Evolutionary conservation across 2,113 vertebrate genomes (phyloP).

Genomic region (Chamaea fasciata): DNA sequence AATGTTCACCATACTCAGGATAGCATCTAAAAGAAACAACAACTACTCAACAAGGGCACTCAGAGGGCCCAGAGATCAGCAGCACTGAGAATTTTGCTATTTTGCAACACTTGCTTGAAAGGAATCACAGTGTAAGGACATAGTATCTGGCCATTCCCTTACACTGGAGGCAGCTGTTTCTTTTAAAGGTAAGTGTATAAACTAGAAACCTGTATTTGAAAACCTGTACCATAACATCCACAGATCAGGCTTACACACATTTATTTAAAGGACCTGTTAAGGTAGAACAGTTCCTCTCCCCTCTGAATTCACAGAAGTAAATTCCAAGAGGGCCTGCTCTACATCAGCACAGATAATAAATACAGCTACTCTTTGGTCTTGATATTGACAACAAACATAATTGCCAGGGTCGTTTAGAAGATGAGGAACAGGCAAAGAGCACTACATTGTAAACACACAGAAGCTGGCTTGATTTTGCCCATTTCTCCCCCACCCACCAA

Average conservation of each 20-base stretch:
- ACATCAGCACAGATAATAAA: background rate
- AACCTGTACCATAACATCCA: background rate
- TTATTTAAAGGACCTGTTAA: background rate
- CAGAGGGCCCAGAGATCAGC: background rate
- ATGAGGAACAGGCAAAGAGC: background rate
- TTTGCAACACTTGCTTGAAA: background rate
- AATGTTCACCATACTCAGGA: conserved; percentile 97
- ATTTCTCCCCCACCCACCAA: background rate
- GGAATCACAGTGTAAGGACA: background rate
- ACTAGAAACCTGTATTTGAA: background rate
- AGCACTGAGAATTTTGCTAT: background rate
- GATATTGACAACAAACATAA: background rate
- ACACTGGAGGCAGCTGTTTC: background rate
- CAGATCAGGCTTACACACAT: background rate
- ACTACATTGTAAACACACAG: background rate
- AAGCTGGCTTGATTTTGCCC: background rate
- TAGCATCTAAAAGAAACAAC: conserved; percentile 83
- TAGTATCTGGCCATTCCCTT: background rate
- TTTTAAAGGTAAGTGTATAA: background rate
- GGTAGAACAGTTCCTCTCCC: background rate
- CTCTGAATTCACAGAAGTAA: background rate
- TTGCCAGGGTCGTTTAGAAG: background rate
- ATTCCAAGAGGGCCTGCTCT: background rate
- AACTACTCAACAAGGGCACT: background rate
- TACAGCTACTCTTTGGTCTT: background rate